Conservation (phyloP, 2,113 vertebrate species). For the Formicarius rufipectus region DNA sequence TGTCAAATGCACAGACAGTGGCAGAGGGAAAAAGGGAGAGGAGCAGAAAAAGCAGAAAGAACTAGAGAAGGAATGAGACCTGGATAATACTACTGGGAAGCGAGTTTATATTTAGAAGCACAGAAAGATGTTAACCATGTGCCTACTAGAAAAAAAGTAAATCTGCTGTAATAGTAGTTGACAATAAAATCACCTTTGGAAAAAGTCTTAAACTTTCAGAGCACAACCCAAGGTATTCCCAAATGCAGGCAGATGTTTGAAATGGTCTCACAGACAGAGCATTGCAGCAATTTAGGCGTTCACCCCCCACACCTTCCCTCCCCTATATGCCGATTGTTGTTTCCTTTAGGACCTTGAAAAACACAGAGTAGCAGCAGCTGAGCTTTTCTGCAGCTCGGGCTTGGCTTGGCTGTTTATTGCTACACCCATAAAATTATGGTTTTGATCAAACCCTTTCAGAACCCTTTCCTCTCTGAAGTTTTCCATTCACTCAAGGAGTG, state of each 20-base stretch:
- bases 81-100: constrained; percentile 33
- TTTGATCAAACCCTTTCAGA: constrained; percentile 26
- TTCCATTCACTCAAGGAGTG: not conserved
- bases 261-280: constrained; percentile 46
- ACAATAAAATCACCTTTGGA: constrained; percentile 57
- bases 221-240: constrained; percentile 12
- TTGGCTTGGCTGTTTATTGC: not conserved
- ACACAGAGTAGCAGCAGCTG: not conserved
- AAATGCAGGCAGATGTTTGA: constrained; percentile 61
- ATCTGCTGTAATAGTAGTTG: constrained; percentile 30
- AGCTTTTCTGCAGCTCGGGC: not conserved
- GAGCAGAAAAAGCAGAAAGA: not conserved
- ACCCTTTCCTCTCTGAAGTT: not conserved
- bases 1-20: constrained; percentile 5
- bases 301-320: not conserved
- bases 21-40: constrained; percentile 11
- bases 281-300: not conserved
- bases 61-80: constrained; percentile 7
- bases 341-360: not conserved
- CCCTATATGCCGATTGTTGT: not conserved
- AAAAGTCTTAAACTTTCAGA: constrained; percentile 56
- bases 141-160: constrained; percentile 46
- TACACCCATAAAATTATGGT: constrained; percentile 22
- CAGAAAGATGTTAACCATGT: constrained; percentile 63
- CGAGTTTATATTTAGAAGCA: constrained; percentile 66